phyloP scores from a whole-genome alignment of 2,797 vertebrate species.

The Thunnus albacares region DNA sequence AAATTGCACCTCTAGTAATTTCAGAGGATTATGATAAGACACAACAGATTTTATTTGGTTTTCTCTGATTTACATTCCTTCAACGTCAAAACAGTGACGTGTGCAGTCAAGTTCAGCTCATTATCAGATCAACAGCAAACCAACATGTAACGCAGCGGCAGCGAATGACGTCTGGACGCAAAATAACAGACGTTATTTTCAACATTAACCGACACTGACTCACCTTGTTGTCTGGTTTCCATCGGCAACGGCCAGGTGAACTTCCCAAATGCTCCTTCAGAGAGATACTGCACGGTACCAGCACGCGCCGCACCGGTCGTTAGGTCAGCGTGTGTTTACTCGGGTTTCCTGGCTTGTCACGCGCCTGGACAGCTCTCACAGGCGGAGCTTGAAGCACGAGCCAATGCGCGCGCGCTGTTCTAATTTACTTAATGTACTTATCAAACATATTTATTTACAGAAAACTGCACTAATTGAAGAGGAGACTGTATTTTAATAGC shows the following conservation, averaged over 20 bases:
- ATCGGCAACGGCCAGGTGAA: slow-evolving; percentile 65
- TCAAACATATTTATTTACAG: background rate
- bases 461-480: background rate
- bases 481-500: background rate
- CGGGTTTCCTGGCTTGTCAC: slow-evolving; percentile 63
- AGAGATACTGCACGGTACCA: background rate
- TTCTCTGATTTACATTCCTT: background rate
- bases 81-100: slow-evolving; percentile 7
- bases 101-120: slow-evolving; percentile 30
- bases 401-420: slow-evolving; percentile 54
- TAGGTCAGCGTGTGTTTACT: slow-evolving; percentile 28
- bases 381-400: slow-evolving; percentile 65
- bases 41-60: background rate
- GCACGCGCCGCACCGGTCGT: slow-evolving; percentile 44
- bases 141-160: background rate
- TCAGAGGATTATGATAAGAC: background rate
- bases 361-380: slow-evolving; percentile 37
- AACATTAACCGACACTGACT: slow-evolving; percentile 39
- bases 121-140: slow-evolving; percentile 34
- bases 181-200: too few species aligned
- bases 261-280: slow-evolving; percentile 21
- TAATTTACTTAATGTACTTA: slow-evolving; percentile 20
- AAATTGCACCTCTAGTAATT: background rate
- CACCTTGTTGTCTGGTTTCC: slow-evolving; percentile 87
- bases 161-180: background rate